Base-by-base conservation (phyloP, 2,888 invertebrate species). In the Dynastes tityus region DNA sequence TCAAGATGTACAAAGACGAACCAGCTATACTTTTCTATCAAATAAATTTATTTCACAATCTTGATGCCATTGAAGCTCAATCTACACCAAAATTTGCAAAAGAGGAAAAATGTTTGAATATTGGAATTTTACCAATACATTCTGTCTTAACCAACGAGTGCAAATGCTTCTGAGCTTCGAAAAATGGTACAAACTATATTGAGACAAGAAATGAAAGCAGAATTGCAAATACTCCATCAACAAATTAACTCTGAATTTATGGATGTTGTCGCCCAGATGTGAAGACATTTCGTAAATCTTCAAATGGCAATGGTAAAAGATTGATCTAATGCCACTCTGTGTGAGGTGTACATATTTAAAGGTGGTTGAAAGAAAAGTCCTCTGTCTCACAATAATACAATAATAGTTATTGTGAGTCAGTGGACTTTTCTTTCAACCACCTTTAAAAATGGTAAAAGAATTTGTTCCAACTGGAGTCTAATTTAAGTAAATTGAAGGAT, bases 391-490 rank as follows among this genome's bases (percentile, higher is more conserved):
- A 16, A 16, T 16, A 16, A 16, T 16, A 16, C 16, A 16, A 16
- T 16, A 16, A 16, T 16, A 16, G 16, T 16, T 16, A 16, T 16
- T 16, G 16, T 16, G 16, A 16, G 16, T 16, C 16, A 16, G 16
- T 16, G 16, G 16, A 16, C 16, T 16, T 16, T 16, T 16, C 16
- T 16, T 16, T 16, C 16, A 16, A 16, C 16, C 16, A 16, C 16
- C 16, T 16, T 16, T 16, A 16, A 16, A 16, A 0, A 84, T 86
- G 78, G 83, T 87, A 32, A 88, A 87, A 80, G 86, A 88, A 74
- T 88, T 86, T 80, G 84, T 87, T 27, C 16, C 85, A 85, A 73
- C 78, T 87, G 45, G 88, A 87, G 79, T 82, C 85, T 84, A 55
- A 83, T 83, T 68, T 80, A 79, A 64, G 75, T 86, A 68, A 68